Evolutionary conservation across 53 echinoderm and acorn worm genomes (phyloP), one percentile per base, ranked within the genome.

Genomic region (Astropecten irregularis): DNA sequence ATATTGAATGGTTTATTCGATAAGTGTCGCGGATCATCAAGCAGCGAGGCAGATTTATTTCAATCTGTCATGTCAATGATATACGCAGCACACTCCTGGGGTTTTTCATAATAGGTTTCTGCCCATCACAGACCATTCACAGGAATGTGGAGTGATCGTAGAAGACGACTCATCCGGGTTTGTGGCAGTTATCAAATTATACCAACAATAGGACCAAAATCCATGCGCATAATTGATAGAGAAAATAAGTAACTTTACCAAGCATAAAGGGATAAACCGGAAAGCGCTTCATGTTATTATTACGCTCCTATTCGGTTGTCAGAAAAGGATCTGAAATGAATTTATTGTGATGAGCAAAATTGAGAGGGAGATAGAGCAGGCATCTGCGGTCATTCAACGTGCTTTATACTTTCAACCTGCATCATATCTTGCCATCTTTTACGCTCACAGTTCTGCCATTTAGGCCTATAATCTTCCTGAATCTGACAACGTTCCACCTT

Each of bases 1-100:
- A 29, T n/a, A 15, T 65, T 19, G 39, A 65, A 37, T 58, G 27
- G 56, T 58, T 39, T 56, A 25, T 39, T 19, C 50, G 58, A 76
- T 76, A 56, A 55, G 27, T 26, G 9, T 9, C 20, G 4, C 4
- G 16, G 15, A 26, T 58, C 39, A 76, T 25, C 40, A 14, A 27
- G 37, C n/a, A 71, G n/a, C 21, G 40, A 76, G 36, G 32, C 28
- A 22, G 40, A 58, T 76, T 76, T 55, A 76, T 27, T 58, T 16
- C 28, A 13, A 58, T 38, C 65, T 35, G 65, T 38, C 65, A 37
- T 5, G 65, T 65, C 65, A 16, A 34, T 38, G 36, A 37, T 33
- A 61, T n/a, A 38, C 19, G 38, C 19, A 20, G 65, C 18, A n/a
- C n/a, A n/a, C 18, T 36, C 39, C 36, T 34, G 25, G 26, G 59